phyloP scores from a whole-genome alignment of 1,140 invertebrate genomes.

The Macrobrachium rosenbergii region DNA sequence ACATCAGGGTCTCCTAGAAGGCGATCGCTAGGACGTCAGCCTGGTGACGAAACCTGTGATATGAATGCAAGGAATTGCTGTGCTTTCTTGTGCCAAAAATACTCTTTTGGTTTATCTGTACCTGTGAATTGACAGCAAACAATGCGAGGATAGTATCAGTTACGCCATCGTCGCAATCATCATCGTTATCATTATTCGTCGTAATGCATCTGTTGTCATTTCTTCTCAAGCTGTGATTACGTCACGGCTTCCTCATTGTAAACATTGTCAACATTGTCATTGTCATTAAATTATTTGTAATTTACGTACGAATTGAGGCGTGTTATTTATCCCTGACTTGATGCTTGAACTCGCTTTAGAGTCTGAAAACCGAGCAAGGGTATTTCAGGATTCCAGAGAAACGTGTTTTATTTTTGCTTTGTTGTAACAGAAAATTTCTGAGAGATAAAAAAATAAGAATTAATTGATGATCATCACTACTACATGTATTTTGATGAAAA shows the following conservation, averaged over 20 bases:
- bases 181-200: neutral
- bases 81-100: slow-evolving; percentile 13
- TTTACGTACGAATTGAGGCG: neutral
- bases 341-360: neutral
- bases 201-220: too few species aligned
- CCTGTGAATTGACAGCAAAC: neutral
- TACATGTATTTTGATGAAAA: too few species aligned
- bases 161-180: neutral
- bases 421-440: too few species aligned
- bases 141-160: neutral
- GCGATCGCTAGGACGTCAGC: neutral
- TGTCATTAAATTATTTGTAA: neutral
- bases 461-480: too few species aligned
- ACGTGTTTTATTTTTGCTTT: too few species aligned
- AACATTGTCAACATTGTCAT: too few species aligned
- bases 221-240: too few species aligned
- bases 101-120: neutral
- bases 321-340: neutral
- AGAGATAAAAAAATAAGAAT: too few species aligned
- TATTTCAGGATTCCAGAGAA: too few species aligned
- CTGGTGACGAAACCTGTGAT: neutral
- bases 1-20: neutral
- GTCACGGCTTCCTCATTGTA: too few species aligned
- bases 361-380: neutral
- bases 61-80: slow-evolving; percentile 11